Evolutionary conservation across 2,113 vertebrate genomes (phyloP).

Genomic region (Muntiacus reevesi): DNA sequence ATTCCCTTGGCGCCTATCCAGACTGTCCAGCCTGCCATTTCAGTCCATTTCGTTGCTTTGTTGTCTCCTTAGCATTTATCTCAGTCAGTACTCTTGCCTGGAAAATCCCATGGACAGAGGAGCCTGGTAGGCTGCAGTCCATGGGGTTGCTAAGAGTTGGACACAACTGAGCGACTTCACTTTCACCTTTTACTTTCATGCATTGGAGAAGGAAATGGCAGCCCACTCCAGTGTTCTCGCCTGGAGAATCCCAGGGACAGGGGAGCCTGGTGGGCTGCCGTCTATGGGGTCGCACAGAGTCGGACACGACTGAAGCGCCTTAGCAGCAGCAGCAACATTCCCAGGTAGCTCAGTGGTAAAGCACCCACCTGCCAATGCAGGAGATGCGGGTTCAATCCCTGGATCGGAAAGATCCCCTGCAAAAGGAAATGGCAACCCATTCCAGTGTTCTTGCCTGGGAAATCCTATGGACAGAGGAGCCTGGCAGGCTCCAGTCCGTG

Average conservation of each 20-base stretch:
- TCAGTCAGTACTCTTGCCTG: background rate
- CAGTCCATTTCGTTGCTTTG: background rate
- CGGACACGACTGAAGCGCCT: too few species aligned
- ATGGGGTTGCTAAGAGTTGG: too few species aligned
- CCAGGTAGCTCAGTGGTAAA: background rate
- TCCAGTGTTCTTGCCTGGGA: background rate
- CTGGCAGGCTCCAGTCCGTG: background rate
- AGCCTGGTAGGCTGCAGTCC: too few species aligned
- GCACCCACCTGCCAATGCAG: background rate
- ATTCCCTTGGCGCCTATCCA: background rate
- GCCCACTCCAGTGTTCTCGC: too few species aligned
- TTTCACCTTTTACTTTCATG: too few species aligned
- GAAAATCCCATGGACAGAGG: too few species aligned
- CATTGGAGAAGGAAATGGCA: too few species aligned
- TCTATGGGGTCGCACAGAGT: too few species aligned
- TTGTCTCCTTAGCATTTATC: background rate
- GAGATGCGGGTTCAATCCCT: background rate
- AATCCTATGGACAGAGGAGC: background rate
- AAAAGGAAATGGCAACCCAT: background rate
- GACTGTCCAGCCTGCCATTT: background rate
- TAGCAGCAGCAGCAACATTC: background rate
- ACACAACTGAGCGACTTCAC: too few species aligned
- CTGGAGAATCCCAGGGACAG: too few species aligned
- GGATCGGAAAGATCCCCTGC: background rate
- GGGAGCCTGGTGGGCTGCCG: too few species aligned